Base-by-base conservation (phyloP, 2,888 invertebrate genomes). In the Aleiodes alternator region DNA sequence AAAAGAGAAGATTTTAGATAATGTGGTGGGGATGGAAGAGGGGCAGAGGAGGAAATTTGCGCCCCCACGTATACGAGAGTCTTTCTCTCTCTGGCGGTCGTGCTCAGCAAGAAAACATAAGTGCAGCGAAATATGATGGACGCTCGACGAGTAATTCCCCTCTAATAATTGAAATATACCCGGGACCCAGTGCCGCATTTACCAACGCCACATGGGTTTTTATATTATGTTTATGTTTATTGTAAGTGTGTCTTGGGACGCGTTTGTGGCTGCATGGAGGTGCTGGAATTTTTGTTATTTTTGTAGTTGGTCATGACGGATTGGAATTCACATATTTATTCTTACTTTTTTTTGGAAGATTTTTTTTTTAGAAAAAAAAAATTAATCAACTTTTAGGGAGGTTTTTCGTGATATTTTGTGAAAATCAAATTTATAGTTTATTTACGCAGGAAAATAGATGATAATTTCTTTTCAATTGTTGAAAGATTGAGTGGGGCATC, bases 151-250 rank as follows among this genome's bases (percentile, higher is more conserved):
- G 89, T 89, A 89, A 89, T 89, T 89, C 87, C 43, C 87, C 88
- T 88, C 87, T 89, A 89, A 89, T 89, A 89, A 89, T 89, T 89
- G 89, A 89, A 89, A 89, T 89, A 87, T 87, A 87, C 88, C 87
- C 86, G 85, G 85, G 84, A 78, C 80, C 79, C 79, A 79, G 78
- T 78, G 79, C 81, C 82, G 29, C 50, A 7, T 48, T 50, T 29
- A 61, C 29, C 51, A 14, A 51, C 50, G 14, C 12, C 51, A 51
- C 68, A 66, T 61, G 16, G 9, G 14, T 66, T 66, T 66, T 66
- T 66, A 66, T 66, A 50, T 66, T 66, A 66, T 66, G n/a, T 66
- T 50, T 51, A 61, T 61, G 43, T 61, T 59, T 34, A 38, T 12
- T 59, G 23, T 23, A 23, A 23, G 7, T 38, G 14, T n/a, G 34